Conservation (phyloP, 1,140 invertebrate species). For the Leguminivora glycinivorella region DNA sequence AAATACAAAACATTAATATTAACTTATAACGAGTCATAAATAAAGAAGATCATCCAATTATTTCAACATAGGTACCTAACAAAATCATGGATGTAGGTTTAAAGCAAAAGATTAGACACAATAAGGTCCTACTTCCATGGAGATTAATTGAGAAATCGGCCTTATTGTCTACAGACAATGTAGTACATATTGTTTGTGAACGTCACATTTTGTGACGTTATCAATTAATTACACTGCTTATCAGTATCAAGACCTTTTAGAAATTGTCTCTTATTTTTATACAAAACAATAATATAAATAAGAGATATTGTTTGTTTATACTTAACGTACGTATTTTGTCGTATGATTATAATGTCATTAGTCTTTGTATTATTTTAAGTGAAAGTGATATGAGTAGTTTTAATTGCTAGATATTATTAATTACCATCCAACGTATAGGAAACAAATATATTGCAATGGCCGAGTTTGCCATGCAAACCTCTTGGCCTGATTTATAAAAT, state of each 20-base stretch:
- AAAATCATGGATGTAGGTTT: not conserved
- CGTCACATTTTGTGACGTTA: not conserved
- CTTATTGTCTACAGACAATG: not conserved
- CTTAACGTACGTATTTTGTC: not conserved
- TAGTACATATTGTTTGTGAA: not conserved
- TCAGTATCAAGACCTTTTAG: not conserved
- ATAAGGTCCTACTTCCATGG: not conserved
- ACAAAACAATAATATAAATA: not conserved
- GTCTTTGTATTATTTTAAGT: not conserved
- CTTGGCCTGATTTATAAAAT: not conserved
- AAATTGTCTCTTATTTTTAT: not conserved
- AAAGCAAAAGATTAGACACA: not conserved
- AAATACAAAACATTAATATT: slow-evolving; percentile 2
- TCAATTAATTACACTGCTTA: not conserved
- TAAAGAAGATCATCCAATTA: slow-evolving; percentile 16
- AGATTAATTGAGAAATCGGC: not conserved
- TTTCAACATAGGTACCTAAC: not conserved
- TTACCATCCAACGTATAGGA: not conserved
- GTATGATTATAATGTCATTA: not conserved
- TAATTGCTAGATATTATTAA: not conserved
- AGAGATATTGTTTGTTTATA: not conserved
- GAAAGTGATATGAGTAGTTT: not conserved
- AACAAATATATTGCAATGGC: not conserved
- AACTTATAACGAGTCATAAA: not conserved
- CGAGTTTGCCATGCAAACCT: not conserved